A percentile compares a stretch with the other conserved stretches of the same genome.
phyloP scores from a whole-genome alignment of 1,140 invertebrate genomes.

The Hycleus phaleratus region DNA sequence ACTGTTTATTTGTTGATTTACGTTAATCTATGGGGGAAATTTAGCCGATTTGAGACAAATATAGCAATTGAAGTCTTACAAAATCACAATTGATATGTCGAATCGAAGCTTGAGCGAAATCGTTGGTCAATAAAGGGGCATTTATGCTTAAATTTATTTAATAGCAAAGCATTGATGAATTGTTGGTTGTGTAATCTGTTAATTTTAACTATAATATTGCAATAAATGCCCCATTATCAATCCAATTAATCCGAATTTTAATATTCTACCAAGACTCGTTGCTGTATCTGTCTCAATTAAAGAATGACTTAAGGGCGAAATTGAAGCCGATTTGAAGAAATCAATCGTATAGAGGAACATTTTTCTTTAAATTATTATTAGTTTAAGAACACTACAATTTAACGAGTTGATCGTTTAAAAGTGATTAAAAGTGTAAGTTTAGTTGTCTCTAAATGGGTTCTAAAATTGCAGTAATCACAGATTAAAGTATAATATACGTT shows the following conservation, averaged over 20 bases:
- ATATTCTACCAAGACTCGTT: neutral
- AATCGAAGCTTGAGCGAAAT: neutral
- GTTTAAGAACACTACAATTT: slow-evolving; percentile 2
- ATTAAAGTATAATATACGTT: slow-evolving; percentile 22
- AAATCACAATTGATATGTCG: neutral
- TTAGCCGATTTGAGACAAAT: too few relatives aligned
- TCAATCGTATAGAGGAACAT: slow-evolving; percentile 3
- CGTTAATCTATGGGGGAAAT: too few relatives aligned
- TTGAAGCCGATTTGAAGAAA: slow-evolving; percentile 5
- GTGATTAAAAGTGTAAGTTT: slow-evolving; percentile 12
- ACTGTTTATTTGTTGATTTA: slow-evolving; percentile 4
- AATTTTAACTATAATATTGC: too few relatives aligned
- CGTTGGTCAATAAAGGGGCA: neutral
- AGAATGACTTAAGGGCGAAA: neutral
- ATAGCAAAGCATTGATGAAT: too few relatives aligned
- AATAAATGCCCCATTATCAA: too few relatives aligned
- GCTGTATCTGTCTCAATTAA: too few relatives aligned
- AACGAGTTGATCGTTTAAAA: slow-evolving; percentile 8
- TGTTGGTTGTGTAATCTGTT: too few relatives aligned
- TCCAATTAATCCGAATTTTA: neutral
- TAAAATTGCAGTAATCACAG: slow-evolving; percentile 23
- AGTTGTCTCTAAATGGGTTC: slow-evolving; percentile 8
- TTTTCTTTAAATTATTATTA: neutral
- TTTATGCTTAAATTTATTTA: too few relatives aligned
- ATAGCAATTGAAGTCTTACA: neutral